Evolutionary conservation across 2,888 invertebrate species (phyloP), one percentile per base, ranked within the genome.

Genomic region (Tubulanus polymorphus): DNA sequence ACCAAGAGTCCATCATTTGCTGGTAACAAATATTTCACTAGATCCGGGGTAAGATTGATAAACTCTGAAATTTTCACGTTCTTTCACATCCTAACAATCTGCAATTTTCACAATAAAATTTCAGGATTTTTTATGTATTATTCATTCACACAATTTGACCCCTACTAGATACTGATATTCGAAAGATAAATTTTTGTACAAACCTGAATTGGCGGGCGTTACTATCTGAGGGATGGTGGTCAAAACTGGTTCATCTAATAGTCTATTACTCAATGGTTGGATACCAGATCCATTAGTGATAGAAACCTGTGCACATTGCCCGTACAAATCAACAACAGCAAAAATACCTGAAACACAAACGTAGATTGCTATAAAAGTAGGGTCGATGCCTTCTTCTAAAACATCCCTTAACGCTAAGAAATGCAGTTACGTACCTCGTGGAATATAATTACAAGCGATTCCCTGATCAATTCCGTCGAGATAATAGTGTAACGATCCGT

Each of bases 311-410:
- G 93, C 91, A 79, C 95, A 95, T 75, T 92, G 92, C 0, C 94
- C 94, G 72, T 93, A 94, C 51, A 95, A 82, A 81, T 95, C 94
- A 50, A 95, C 87, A n/a, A 95, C 93, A 1, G 93, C 93, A 81
- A 90, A 95, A 53, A 94, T 86, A 77, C 88, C 90, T 80, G 68
- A 8, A 62, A 60, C 18, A 54, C 8, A 26, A n/a, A n/a, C n/a
- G 41, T 18, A 30, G 25, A 23, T 10, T 53, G 23, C 10, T 18
- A 23, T 25, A 51, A 6, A 50, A 45, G 27, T 5, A 35, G 12
- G 35, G 35, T 35, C n/a, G 35, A n/a, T n/a, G n/a, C n/a, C n/a
- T n/a, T n/a, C n/a, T 35, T 35, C 18, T 10, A 45, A 45, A 10
- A n/a, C n/a, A 45, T 45, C 46, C n/a, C 46, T 12, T 15, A 45